Evolutionary conservation across 2,888 invertebrate species (phyloP).

Genomic region (Dryobota labecula): DNA sequence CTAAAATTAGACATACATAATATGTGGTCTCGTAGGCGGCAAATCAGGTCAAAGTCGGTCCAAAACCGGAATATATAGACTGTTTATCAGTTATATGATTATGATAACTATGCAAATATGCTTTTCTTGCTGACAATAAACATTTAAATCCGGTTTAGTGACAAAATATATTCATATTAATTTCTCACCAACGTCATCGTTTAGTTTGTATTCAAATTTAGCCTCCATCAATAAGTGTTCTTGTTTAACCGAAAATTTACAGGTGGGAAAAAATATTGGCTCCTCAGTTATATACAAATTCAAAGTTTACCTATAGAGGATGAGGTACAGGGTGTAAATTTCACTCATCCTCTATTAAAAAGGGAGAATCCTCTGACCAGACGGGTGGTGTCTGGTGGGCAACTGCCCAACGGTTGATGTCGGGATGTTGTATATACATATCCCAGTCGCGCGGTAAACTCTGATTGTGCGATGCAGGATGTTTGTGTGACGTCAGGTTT

Average conservation of each 20-base stretch:
- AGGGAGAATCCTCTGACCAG: too few relatives aligned
- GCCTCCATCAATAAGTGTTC: slow-evolving; percentile 14
- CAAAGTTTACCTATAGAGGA: slow-evolving; percentile 40
- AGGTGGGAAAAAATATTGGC: slow-evolving; percentile 30
- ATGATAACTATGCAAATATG: slow-evolving; percentile 27
- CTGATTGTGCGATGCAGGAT: too few relatives aligned
- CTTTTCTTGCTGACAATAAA: slow-evolving; percentile 22
- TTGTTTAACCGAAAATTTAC: slow-evolving; percentile 26
- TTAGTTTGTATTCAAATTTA: slow-evolving; percentile 6
- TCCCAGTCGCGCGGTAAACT: too few relatives aligned
- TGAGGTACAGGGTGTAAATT: too few relatives aligned
- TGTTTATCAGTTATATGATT: slow-evolving; percentile 31
- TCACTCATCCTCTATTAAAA: too few relatives aligned
- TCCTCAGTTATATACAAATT: slow-evolving; percentile 39
- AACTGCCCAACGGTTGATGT: too few relatives aligned
- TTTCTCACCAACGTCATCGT: slow-evolving; percentile 5
- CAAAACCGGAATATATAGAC: slow-evolving; percentile 37
- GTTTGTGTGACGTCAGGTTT: too few relatives aligned
- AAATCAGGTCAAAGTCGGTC: slow-evolving; percentile 59
- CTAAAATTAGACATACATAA: slow-evolving; percentile 51
- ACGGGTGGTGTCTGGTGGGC: too few relatives aligned
- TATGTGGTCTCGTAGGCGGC: slow-evolving; percentile 17
- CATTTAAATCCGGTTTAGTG: slow-evolving; percentile 12
- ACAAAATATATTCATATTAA: not conserved
- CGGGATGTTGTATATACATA: too few relatives aligned